A percentile compares a stretch with the other conserved stretches of the same genome.
phyloP scores from a whole-genome alignment of 2,113 vertebrate species.

The Chinchilla lanigera region DNA sequence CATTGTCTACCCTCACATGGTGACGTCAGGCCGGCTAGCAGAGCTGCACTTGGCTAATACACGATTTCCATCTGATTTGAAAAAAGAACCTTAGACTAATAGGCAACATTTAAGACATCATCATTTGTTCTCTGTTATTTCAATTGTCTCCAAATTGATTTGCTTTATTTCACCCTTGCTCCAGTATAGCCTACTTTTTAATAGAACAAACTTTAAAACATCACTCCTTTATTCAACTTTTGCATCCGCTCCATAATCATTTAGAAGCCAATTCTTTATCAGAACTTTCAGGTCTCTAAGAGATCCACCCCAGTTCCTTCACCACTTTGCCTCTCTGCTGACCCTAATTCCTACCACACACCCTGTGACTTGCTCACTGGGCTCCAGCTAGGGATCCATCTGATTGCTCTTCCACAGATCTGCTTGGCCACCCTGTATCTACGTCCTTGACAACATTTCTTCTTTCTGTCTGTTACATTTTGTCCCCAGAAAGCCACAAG shows the following conservation, averaged over 20 bases:
- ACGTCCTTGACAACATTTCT: neutral
- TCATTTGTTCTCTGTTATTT: neutral
- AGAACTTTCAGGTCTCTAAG: neutral
- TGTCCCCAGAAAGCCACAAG: neutral
- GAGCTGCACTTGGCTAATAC: neutral
- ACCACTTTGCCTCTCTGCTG: neutral
- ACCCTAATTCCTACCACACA: too few relatives aligned
- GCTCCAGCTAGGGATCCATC: neutral
- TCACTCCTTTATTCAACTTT: neutral
- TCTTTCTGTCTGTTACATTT: neutral
- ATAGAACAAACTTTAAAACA: neutral
- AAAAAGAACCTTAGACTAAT: neutral
- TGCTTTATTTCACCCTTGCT: neutral
- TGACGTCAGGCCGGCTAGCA: neutral
- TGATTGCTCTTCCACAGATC: neutral
- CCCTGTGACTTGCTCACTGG: neutral
- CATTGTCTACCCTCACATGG: neutral
- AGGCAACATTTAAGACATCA: neutral
- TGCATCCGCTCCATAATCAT: neutral
- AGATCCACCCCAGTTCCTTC: neutral
- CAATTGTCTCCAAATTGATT: neutral
- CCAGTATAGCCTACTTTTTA: neutral
- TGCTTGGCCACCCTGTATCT: rapidly evolving
- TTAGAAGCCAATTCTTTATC: neutral
- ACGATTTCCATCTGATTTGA: neutral